Conservation (phyloP, 1,140 invertebrate genomes). For the Drosophila miranda region DNA sequence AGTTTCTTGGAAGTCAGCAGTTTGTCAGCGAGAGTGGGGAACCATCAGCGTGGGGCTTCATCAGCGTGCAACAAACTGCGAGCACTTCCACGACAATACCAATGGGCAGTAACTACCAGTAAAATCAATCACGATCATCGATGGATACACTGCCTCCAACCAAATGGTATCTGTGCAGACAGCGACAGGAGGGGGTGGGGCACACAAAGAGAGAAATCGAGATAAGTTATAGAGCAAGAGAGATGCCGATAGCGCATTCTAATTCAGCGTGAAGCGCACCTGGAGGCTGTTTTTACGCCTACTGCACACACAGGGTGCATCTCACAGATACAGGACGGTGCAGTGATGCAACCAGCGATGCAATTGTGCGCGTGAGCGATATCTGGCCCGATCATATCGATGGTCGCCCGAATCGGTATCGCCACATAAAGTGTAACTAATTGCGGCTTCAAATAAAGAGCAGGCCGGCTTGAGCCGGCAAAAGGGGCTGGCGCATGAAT, state of each 20-base stretch:
- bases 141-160: not conserved
- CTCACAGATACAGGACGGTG: constrained; percentile 17
- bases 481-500: constrained; percentile 25
- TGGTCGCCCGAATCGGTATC: constrained; percentile 59
- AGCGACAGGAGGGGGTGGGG: constrained; percentile 4
- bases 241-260: constrained; percentile 65
- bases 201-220: constrained; percentile 3
- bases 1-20: constrained; percentile 57
- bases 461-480: constrained; percentile 43
- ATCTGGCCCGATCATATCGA: constrained; percentile 64
- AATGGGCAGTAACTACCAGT: constrained; percentile 39
- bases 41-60: too few relatives aligned
- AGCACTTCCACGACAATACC: constrained; percentile 29
- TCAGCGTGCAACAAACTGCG: constrained; percentile 4
- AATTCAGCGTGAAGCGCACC: constrained; percentile 81
- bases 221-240: constrained; percentile 5
- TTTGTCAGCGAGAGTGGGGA: constrained; percentile 10
- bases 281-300: constrained; percentile 72
- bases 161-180: constrained; percentile 4
- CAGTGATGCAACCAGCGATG: constrained; percentile 17
- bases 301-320: constrained; percentile 29
- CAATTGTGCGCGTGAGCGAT: constrained; percentile 31
- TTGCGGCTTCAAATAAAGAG: constrained; percentile 80
- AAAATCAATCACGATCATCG: constrained; percentile 65
- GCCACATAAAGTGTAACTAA: constrained; percentile 80